phyloP scores from a whole-genome alignment of 2,888 invertebrate species.

The Chloroclystis v-ata region DNA sequence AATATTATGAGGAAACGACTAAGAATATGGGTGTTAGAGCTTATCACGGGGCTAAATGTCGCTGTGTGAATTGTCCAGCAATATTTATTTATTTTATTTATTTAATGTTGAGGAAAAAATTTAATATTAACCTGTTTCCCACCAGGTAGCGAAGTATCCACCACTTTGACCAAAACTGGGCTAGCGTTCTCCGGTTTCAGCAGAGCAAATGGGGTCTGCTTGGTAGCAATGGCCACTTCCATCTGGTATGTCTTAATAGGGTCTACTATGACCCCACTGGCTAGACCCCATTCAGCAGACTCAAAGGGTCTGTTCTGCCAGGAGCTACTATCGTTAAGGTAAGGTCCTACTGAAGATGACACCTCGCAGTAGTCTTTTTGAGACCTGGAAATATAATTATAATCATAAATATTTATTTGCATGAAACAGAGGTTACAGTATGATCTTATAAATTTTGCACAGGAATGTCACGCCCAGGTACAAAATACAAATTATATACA shows the following conservation, averaged over 20 bases:
- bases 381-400: constrained; percentile 34
- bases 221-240: constrained; percentile 80
- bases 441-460: too few species aligned
- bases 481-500: too few species aligned
- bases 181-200: constrained; percentile 81
- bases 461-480: too few species aligned
- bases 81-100: too few species aligned
- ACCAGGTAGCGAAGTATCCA: constrained; percentile 70
- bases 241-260: constrained; percentile 84
- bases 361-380: constrained; percentile 59
- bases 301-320: constrained; percentile 32
- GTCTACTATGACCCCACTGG: constrained; percentile 81
- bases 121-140: constrained; percentile 77
- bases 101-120: too few species aligned
- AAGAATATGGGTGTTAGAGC: too few species aligned
- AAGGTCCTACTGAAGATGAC: constrained; percentile 59
- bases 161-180: constrained; percentile 83
- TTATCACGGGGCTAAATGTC: too few species aligned
- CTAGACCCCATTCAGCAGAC: constrained; percentile 33
- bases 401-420: neutral
- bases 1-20: too few species aligned
- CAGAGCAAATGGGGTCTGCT: constrained; percentile 84
- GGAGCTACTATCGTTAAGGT: constrained; percentile 33
- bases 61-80: too few species aligned
- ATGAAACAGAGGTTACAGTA: too few species aligned